phyloP scores from a whole-genome alignment of 2,797 vertebrate species.

The Mormyrus proboscirostris region DNA sequence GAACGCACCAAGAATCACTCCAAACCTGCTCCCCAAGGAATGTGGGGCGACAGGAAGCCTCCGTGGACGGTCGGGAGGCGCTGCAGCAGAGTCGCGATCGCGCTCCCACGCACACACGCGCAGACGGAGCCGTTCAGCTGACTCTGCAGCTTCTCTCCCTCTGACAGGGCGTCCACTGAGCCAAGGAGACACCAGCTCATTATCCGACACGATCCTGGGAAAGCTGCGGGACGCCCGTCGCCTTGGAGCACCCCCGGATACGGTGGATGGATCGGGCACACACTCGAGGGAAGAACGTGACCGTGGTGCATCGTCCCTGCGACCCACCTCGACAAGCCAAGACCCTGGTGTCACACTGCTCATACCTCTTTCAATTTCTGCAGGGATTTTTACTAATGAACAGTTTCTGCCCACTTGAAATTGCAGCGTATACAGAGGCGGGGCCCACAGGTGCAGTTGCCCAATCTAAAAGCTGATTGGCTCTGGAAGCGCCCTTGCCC shows the following conservation, averaged over 20 bases:
- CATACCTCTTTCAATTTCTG: not conserved
- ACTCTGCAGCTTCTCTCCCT: conserved; percentile 62
- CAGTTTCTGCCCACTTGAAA: not conserved
- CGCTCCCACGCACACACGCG: conserved; percentile 12
- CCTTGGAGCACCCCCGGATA: not conserved
- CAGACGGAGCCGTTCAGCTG: conserved; percentile 62
- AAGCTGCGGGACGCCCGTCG: conserved; percentile 49
- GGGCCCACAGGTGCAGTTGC: not conserved
- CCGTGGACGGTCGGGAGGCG: conserved; percentile 58
- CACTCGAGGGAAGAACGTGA: not conserved
- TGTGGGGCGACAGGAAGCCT: conserved; percentile 53
- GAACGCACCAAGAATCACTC: conserved; percentile 71
- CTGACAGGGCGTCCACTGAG: conserved; percentile 63
- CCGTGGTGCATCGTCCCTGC: not conserved
- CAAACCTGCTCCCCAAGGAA: conserved; percentile 65
- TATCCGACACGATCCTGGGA: conserved; percentile 62
- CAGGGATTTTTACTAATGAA: not conserved
- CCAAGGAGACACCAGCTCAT: conserved; percentile 68
- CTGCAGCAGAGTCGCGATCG: conserved; percentile 37
- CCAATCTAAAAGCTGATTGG: not conserved
- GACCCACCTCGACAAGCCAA: not conserved
- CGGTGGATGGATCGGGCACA: not conserved
- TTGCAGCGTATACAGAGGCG: not conserved
- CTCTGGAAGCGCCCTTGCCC: not conserved
- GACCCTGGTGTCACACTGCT: not conserved